A percentile compares a stretch with the other conserved stretches of the same genome.
phyloP scores from a whole-genome alignment of 2,113 vertebrate genomes.

The Stomatorhinus ivindoensis region DNA sequence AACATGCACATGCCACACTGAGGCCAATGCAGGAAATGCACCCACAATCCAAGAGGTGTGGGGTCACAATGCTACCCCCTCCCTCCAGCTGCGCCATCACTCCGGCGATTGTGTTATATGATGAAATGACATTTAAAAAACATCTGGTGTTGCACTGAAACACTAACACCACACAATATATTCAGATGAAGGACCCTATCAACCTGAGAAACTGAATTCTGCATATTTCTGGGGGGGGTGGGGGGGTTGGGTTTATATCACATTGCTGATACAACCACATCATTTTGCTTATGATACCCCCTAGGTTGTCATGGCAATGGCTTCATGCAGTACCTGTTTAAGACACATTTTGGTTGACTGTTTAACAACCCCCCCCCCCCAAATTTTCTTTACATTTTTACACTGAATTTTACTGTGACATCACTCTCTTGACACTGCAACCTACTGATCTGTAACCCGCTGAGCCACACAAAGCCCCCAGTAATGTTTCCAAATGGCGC shows the following conservation, averaged over 20 bases:
- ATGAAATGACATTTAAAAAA: too few species aligned
- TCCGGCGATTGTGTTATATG: too few species aligned
- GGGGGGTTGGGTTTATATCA: neutral
- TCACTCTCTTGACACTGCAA: neutral
- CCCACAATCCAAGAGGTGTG: too few species aligned
- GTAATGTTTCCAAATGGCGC: neutral
- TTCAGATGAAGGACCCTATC: too few species aligned
- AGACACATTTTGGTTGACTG: neutral
- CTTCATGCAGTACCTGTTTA: neutral
- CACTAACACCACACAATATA: too few species aligned
- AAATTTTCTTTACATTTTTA: neutral
- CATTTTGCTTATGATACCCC: neutral
- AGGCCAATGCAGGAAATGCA: too few species aligned
- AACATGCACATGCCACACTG: too few species aligned
- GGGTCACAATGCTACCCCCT: too few species aligned
- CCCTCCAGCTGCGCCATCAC: too few species aligned
- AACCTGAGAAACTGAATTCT: too few species aligned
- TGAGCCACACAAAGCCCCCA: neutral
- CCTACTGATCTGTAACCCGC: neutral
- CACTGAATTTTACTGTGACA: neutral
- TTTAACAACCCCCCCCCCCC: neutral
- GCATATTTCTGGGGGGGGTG: too few species aligned
- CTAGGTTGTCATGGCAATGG: neutral
- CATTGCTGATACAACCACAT: neutral
- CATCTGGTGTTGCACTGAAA: too few species aligned